Conservation (phyloP, 2,113 vertebrate species). For the Galemys pyrenaicus region DNA sequence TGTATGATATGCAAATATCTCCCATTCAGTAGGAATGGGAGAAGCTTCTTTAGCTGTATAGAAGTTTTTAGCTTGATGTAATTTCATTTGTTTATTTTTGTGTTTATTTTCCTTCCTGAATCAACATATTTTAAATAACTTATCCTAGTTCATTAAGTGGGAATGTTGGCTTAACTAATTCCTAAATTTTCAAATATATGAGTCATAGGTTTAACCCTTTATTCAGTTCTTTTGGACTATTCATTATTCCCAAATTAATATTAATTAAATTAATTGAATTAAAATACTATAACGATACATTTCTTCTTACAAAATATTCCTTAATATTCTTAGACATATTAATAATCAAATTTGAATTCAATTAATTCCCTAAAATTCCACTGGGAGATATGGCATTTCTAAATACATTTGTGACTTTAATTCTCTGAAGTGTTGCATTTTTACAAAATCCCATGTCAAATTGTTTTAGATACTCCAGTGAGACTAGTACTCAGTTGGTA, state of each 20-base stretch:
- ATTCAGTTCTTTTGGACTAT: neutral
- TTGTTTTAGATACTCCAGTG: neutral
- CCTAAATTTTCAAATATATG: neutral
- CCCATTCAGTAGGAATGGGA: too few relatives aligned
- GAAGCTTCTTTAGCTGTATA: too few relatives aligned
- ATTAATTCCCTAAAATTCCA: neutral
- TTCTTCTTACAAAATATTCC: neutral
- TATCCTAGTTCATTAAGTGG: neutral
- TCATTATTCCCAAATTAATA: constrained; percentile 28
- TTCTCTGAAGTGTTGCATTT: neutral
- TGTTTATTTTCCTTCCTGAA: neutral
- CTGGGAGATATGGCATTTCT: neutral
- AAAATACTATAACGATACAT: neutral
- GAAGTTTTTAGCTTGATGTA: too few relatives aligned
- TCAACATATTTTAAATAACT: neutral
- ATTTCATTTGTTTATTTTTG: too few relatives aligned
- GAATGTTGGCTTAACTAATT: neutral
- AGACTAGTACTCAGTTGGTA: neutral
- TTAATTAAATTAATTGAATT: neutral
- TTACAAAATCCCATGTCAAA: constrained; percentile 17
- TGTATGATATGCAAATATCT: too few relatives aligned
- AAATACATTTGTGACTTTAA: neutral
- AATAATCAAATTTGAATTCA: constrained; percentile 52
- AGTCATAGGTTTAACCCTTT: neutral
- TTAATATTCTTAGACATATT: neutral